Evolutionary conservation across 2,888 invertebrate species (phyloP), one percentile per base, ranked within the genome.

Genomic region (Pristionchus entomophagus): DNA sequence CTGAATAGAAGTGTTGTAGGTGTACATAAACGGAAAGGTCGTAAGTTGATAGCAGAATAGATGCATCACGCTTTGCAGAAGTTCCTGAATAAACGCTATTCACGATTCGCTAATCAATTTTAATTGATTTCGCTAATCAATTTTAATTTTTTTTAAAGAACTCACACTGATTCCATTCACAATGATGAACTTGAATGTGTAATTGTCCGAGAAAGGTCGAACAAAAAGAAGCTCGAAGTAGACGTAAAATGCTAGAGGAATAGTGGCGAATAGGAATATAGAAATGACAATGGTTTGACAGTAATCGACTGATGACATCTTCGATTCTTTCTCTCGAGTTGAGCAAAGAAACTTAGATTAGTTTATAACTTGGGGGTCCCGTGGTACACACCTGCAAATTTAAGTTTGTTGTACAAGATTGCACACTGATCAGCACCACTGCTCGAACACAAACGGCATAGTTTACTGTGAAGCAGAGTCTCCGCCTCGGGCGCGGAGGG

Each of bases 141-240:
- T n/a, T n/a, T n/a, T n/a, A n/a, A n/a, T n/a, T n/a, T n/a, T n/a
- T n/a, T n/a, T 19, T 4, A 19, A n/a, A 1, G 19, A 14, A 3
- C 73, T 73, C 14, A 45, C 73, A 0, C n/a, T 45, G 14, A 41
- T 3, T 26, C 73, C 73, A 73, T 73, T 73, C 0, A 73, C 45
- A n/a, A 41, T 41, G 38, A 73, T 73, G 6, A 73, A n/a, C 73
- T 73, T 73, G 45, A 41, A 73, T 26, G 73, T 73, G 45, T 73
- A 73, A 41, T 73, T 73, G 3, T 45, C 41, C 1, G 41, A n/a
- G 41, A 73, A 73, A 17, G 73, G 45, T 14, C 10, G 8, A 14
- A 1, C 0, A 17, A 73, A 73, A 1, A 73, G n/a, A 1, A 73
- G 73, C 12, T 73, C 41, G 73, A 12, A 73, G n/a, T 73, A 73